phyloP scores from a whole-genome alignment of 53 echinoderm and acorn worm species.

The Patiria pectinifera region DNA sequence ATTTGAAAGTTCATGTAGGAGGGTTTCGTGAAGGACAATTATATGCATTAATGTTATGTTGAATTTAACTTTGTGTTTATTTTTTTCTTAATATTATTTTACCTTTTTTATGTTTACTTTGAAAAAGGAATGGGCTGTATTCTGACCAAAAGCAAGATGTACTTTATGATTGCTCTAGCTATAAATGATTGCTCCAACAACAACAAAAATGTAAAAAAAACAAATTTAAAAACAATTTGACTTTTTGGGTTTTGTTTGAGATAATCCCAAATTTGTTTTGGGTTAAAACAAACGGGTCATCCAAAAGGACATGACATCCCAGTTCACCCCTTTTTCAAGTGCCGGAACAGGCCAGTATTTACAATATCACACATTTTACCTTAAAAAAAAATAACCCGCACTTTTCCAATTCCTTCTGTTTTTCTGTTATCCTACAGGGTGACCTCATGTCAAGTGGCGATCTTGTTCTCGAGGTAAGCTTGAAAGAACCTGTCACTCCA shows the following conservation, averaged over 20 bases:
- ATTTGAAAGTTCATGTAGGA: neutral
- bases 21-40: neutral
- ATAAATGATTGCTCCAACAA: no score
- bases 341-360: slow-evolving; percentile 10
- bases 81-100: no score
- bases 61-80: no score
- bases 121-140: no score
- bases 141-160: no score
- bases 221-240: no score
- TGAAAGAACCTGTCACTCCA: slow-evolving; percentile 13
- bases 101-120: no score
- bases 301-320: neutral
- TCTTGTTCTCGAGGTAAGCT: slow-evolving; percentile 88
- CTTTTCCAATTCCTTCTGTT: neutral
- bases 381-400: neutral
- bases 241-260: no score
- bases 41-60: no score
- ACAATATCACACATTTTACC: neutral
- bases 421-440: slow-evolving; percentile 66
- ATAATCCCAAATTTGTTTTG: neutral
- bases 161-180: no score
- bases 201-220: no score
- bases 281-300: neutral
- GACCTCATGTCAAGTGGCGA: slow-evolving; percentile 87
- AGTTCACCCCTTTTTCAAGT: neutral